Base-by-base conservation (phyloP, 1,140 invertebrate genomes). In the Trichoplusia ni region DNA sequence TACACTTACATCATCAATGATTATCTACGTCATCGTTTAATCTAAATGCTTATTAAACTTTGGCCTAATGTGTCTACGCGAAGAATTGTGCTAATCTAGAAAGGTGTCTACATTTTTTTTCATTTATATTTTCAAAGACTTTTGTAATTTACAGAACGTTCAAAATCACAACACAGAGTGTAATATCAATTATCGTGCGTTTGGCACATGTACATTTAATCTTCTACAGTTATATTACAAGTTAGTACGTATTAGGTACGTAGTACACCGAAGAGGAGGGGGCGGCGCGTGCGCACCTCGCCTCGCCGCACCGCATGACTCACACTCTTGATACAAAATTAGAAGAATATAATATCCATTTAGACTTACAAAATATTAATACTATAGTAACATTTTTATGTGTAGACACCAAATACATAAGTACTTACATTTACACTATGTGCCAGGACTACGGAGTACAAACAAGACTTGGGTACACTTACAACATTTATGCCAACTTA, bases 111-210 rank as follows among this genome's bases (percentile, higher is more conserved):
- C 86, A 82, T 81, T 79, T 84, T 51, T 76, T 87, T 75, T 79
- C 69, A 74, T 81, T 82, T 86, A 72, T 86, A 83, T 82, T 85
- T 58, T 85, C 64, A 89, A 89, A 89, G 86, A 88, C 65, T 81
- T 84, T 86, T 76, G 80, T 90, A 89, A 81, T 89, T 81, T 90
- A 90, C 88, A 90, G 88, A 90, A 88, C 83, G 75, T 86, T 88
- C 83, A 89, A 89, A 89, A 89, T 90, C 88, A 90, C 88, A 90
- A 90, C 88, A 90, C 88, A 90, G 88, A 90, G 88, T 90, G 88
- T 89, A 89, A 88, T 89, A 86, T 89, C 84, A 86, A 89, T 86
- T 86, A 82, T 80, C 84, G 86, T 86, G 86, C 84, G 65, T 73
- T 77, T 75, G 82, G 84, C 86, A 86, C 86, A 83, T 67, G 65